Evolutionary conservation across 2,888 invertebrate species (phyloP).

Genomic region (Nomada flava): DNA sequence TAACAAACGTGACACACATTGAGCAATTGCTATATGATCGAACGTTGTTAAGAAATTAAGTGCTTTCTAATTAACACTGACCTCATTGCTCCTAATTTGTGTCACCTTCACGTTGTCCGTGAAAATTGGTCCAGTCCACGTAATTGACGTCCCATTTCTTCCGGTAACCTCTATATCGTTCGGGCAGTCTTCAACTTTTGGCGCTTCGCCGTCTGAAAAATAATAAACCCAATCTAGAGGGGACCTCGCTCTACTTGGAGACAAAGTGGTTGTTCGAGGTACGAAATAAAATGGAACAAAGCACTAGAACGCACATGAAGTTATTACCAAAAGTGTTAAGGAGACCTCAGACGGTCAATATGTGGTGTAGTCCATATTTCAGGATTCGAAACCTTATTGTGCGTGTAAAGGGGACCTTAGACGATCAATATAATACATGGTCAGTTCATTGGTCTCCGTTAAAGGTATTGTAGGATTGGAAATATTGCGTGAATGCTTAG

Average conservation of each 20-base stretch:
- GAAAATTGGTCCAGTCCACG: constrained; percentile 85
- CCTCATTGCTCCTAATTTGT: constrained; percentile 83
- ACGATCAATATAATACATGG: too few relatives aligned
- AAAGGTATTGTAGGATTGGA: too few relatives aligned
- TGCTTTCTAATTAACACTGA: constrained; percentile 68
- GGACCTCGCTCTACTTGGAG: too few relatives aligned
- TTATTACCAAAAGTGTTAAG: too few relatives aligned
- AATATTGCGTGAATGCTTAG: too few relatives aligned
- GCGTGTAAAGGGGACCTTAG: too few relatives aligned
- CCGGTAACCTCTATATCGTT: constrained; percentile 81
- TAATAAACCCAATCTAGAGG: constrained; percentile 4
- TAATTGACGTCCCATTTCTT: constrained; percentile 81
- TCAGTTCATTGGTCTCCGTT: too few relatives aligned
- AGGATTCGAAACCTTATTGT: too few relatives aligned
- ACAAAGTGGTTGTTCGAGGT: background rate
- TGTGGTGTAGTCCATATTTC: too few relatives aligned
- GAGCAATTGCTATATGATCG: constrained; percentile 12
- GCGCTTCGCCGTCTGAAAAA: constrained; percentile 84
- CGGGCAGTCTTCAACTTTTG: constrained; percentile 85
- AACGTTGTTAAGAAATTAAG: constrained; percentile 31
- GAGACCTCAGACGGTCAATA: too few relatives aligned
- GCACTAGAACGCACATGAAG: background rate
- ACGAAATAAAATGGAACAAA: background rate
- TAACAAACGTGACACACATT: constrained; percentile 18
- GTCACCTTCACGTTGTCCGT: constrained; percentile 85